Base-by-base conservation (phyloP, 2,113 vertebrate genomes). In the Terrapene triunguis region DNA sequence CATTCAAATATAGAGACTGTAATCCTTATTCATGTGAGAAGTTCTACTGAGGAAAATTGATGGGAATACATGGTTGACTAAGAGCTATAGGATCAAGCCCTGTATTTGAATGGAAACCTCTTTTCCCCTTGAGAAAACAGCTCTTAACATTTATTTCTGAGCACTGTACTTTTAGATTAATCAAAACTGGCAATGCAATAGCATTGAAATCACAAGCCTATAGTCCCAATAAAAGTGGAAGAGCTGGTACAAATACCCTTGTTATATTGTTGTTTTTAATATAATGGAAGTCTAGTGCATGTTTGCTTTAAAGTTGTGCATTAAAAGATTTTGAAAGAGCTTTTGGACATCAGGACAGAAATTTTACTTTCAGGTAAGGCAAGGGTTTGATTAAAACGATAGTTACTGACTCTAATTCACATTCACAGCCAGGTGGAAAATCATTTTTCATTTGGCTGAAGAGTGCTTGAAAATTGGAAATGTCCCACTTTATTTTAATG, bases 351-450 rank as follows among this genome's bases (percentile, higher is more conserved):
- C 6, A 4, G 27, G 54, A 35, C 84, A 95, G 78, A 92, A 93
- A 62, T 14, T 9, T 4, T 79, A 22, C 27, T 90, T 83, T 84
- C 54, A 55, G 4, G 5, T 21, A 62, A 92, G 80, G 9, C 1
- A 54, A 6, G 2, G 38, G 24, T 80, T 95, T 29, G 3, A 76
- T 84, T 81, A 69, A 59, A 17, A 44, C 25, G 2, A 2, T 6
- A 12, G 54, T 72, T 85, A 38, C 54, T 88, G 48, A 42, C 6
- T 25, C 3, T 81, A 89, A 19, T 32, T 1, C 1, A 72, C 74
- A 76, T 90, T 38, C 50, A 82, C 38, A 82, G 93, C 80, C 62
- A 86, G 55, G 29, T 48, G 85, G 95, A 93, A 87, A 85, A 74
- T 79, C 0, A 0, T 84, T 72, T 62, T 12, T 78, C 1, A 54